phyloP scores from a whole-genome alignment of 1,140 invertebrate genomes.

The Globodera rostochiensis region DNA sequence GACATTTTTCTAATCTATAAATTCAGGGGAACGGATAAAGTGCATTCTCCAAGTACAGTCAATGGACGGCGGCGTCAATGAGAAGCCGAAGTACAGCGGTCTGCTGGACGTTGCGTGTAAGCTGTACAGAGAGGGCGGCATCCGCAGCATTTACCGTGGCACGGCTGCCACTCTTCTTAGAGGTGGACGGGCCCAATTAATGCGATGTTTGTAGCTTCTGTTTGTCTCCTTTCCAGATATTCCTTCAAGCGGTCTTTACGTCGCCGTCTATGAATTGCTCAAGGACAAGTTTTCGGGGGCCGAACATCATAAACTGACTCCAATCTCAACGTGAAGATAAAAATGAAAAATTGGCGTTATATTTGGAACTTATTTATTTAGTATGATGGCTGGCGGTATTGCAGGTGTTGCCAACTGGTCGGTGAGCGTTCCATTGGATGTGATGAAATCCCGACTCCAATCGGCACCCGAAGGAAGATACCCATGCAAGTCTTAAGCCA shows the following conservation, averaged over 20 bases:
- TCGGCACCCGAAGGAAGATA: slow-evolving; percentile 85
- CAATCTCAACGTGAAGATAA: slow-evolving; percentile 70
- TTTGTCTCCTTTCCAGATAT: slow-evolving; percentile 73
- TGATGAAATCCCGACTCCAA: slow-evolving; percentile 88
- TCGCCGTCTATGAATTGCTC: slow-evolving; percentile 89
- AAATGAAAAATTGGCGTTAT: slow-evolving; percentile 67
- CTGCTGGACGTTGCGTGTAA: slow-evolving; percentile 87
- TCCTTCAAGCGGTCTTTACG: slow-evolving; percentile 93
- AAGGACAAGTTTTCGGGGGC: slow-evolving; percentile 74
- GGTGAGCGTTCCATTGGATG: slow-evolving; percentile 89
- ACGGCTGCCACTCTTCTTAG: slow-evolving; percentile 87
- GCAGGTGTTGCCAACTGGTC: slow-evolving; percentile 95
- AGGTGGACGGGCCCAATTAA: slow-evolving; percentile 67
- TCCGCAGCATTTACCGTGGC: slow-evolving; percentile 90
- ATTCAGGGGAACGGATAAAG: slow-evolving; percentile 84
- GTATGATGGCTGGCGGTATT: slow-evolving; percentile 87
- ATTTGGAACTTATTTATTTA: slow-evolving; percentile 67
- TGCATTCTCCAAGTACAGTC: slow-evolving; percentile 72
- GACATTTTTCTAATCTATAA: no score
- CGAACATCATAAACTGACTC: slow-evolving; percentile 69
- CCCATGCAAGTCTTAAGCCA: slow-evolving; percentile 65
- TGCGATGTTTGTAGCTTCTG: no score
- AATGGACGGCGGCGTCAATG: slow-evolving; percentile 64
- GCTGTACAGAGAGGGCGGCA: slow-evolving; percentile 83
- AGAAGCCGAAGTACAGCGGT: slow-evolving; percentile 78